Evolutionary conservation across 2,888 invertebrate genomes (phyloP).

Genomic region (Metallyticus violacea): DNA sequence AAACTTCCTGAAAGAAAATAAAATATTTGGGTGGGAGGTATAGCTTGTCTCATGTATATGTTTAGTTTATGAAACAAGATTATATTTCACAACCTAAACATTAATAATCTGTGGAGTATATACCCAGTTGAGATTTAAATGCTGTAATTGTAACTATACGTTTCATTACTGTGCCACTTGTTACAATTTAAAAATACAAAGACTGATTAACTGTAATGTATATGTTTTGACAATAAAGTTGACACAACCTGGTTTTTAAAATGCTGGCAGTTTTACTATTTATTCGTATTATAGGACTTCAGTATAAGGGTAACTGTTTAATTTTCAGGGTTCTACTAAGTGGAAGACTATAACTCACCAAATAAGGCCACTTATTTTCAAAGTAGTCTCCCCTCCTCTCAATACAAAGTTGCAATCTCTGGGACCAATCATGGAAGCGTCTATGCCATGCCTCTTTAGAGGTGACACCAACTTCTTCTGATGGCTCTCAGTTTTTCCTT

Average conservation of each 20-base stretch:
- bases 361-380: no score
- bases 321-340: no score
- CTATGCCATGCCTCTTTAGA: no score
- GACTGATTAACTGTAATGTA: not conserved
- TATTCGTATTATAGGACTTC: not conserved
- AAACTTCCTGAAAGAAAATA: not conserved
- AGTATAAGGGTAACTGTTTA: no score
- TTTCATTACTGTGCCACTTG: not conserved
- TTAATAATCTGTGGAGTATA: no score
- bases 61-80: not conserved
- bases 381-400: no score
- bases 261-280: not conserved
- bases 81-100: not conserved
- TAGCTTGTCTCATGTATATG: not conserved
- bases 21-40: not conserved
- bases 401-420: no score
- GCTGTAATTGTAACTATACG: not conserved
- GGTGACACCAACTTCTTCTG: no score
- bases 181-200: not conserved
- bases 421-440: no score
- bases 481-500: no score
- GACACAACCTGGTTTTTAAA: not conserved
- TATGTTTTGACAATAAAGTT: not conserved
- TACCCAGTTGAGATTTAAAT: no score
- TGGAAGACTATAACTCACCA: no score